These are phyloP conservation scores for Marmota flaviventris DNA, from an alignment of 2,113 vertebrate genomes.

Conservation along the genomic window DNA sequence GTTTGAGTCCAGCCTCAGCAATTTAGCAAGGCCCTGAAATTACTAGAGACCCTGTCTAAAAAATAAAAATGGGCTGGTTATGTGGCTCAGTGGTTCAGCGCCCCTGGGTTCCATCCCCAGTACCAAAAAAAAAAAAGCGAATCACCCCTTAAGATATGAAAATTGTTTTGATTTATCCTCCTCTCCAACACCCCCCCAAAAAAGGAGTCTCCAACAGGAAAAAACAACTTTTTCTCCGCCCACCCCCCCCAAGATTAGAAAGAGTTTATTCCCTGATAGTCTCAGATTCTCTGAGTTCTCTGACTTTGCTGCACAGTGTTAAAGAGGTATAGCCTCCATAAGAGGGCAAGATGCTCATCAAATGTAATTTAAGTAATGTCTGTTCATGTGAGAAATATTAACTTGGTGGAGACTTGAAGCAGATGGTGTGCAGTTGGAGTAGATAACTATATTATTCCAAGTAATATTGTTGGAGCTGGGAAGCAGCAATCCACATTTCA, in stretches of 20 bases:
- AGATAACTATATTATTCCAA: constrained; percentile 88
- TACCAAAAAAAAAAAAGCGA: not conserved
- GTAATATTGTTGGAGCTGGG: constrained; percentile 88
- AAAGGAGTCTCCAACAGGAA: not conserved
- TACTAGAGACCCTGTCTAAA: no score
- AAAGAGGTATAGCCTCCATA: constrained; percentile 70
- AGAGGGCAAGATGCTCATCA: constrained; percentile 82
- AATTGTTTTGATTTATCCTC: not conserved
- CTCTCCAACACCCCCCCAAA: not conserved
- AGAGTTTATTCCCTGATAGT: constrained; percentile 10
- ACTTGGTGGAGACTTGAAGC: constrained; percentile 88
- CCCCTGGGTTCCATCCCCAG: not conserved
- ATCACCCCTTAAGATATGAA: not conserved
- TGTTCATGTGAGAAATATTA: constrained; percentile 89
- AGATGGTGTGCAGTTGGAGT: constrained; percentile 90
- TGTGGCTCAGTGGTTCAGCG: no score
- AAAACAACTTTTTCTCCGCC: no score
- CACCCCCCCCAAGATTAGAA: not conserved
- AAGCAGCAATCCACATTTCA: constrained; percentile 87
- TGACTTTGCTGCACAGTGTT: not conserved
- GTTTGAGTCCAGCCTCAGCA: no score
- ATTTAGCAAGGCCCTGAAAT: no score
- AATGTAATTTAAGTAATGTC: constrained; percentile 86
- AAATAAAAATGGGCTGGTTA: no score
- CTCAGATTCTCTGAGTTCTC: not conserved